phyloP scores from a whole-genome alignment of 1,140 invertebrate genomes.

The Dolichoris vasculosae region DNA sequence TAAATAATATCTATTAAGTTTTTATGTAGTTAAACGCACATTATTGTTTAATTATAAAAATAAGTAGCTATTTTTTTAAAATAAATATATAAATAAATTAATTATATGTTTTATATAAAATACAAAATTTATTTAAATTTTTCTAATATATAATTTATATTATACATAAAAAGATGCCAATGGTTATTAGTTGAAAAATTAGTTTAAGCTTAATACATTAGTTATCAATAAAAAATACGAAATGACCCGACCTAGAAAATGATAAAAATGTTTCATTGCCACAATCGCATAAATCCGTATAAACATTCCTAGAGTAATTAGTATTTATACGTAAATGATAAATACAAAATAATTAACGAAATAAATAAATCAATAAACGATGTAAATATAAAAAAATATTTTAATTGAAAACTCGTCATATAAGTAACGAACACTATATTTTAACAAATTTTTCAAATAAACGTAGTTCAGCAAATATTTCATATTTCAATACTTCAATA shows the following conservation, averaged over 20 bases:
- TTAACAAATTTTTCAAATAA: too few relatives aligned
- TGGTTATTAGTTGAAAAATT: not conserved
- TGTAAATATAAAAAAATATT: not conserved
- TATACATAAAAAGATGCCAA: not conserved
- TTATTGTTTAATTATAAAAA: not conserved
- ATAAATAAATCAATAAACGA: not conserved
- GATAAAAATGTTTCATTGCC: conserved; percentile 29
- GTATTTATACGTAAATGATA: not conserved
- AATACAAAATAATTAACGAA: too few relatives aligned
- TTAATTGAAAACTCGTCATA: not conserved
- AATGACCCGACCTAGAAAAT: conserved; percentile 30
- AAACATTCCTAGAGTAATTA: not conserved
- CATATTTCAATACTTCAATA: too few relatives aligned
- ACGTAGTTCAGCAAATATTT: too few relatives aligned
- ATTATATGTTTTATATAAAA: not conserved
- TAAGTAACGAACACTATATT: not conserved
- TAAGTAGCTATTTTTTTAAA: not conserved
- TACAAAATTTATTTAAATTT: too few relatives aligned
- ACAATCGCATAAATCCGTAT: not conserved
- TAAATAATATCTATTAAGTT: not conserved
- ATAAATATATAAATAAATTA: not conserved
- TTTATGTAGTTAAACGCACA: not conserved
- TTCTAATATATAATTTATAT: not conserved
- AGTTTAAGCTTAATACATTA: not conserved
- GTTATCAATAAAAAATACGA: conserved; percentile 1